phyloP scores from a whole-genome alignment of 1,140 invertebrate genomes.

The Bombus picipes region DNA sequence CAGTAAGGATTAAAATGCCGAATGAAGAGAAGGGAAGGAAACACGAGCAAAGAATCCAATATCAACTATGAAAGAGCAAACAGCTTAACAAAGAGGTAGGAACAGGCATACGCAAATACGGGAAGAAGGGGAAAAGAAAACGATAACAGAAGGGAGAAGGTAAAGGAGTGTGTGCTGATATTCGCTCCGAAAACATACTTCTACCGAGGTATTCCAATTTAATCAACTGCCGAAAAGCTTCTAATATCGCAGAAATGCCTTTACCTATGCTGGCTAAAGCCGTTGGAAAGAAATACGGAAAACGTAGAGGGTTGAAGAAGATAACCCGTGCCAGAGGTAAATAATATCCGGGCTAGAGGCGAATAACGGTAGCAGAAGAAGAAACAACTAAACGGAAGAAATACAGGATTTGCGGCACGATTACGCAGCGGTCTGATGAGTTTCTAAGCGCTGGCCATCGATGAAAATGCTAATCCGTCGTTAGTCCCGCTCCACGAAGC shows the following conservation, averaged over 20 bases:
- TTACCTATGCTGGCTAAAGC: no score
- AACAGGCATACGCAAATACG: constrained; percentile 1
- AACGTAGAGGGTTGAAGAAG: not conserved
- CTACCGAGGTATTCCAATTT: constrained; percentile 37
- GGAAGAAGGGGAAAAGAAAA: not conserved
- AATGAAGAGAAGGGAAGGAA: not conserved
- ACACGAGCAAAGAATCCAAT: not conserved
- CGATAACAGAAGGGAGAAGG: not conserved
- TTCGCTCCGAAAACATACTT: constrained; percentile 14
- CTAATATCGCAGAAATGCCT: constrained; percentile 33
- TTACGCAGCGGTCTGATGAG: constrained; percentile 20
- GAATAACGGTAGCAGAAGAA: not conserved
- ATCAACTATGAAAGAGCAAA: constrained; percentile 14
- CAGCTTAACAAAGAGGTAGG: constrained; percentile 7
- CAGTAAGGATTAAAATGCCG: not conserved
- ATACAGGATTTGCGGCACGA: not conserved
- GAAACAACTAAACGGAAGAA: not conserved
- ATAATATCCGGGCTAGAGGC: not conserved
- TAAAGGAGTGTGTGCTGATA: not conserved
- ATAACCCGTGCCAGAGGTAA: not conserved
- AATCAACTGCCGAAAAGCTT: constrained; percentile 41
- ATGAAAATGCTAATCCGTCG: constrained; percentile 55
- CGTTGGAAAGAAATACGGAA: not conserved
- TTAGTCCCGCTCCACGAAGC: constrained; percentile 52
- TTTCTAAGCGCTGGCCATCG: constrained; percentile 29